Evolutionary conservation across 2,113 vertebrate genomes (phyloP).

Genomic region (Anoura caudifer): DNA sequence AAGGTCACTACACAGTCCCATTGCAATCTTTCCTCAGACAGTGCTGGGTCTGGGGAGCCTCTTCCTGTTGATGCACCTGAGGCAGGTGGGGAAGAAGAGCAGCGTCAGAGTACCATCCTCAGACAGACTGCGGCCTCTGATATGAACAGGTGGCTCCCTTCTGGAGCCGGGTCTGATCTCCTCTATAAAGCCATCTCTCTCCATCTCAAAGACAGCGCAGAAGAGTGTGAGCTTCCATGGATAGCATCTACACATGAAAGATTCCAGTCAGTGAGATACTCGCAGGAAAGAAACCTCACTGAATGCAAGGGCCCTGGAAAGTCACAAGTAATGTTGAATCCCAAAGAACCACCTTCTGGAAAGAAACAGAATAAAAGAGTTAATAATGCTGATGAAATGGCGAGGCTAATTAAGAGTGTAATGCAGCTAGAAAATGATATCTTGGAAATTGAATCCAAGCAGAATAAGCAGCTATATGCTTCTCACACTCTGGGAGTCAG

Average conservation of each 20-base stretch:
- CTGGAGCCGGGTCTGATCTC: background rate
- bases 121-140: background rate
- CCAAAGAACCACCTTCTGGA: background rate
- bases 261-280: constrained; percentile 22
- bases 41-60: constrained; percentile 42
- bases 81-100: constrained; percentile 6
- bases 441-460: constrained; percentile 73
- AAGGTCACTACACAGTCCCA: background rate
- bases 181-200: constrained; percentile 26
- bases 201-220: constrained; percentile 26
- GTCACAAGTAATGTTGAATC: constrained; percentile 31
- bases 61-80: constrained; percentile 59
- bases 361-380: constrained; percentile 47
- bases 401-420: constrained; percentile 57
- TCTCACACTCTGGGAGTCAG: background rate
- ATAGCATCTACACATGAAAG: background rate
- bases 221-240: constrained; percentile 10
- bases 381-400: constrained; percentile 63
- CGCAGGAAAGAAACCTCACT: constrained; percentile 39
- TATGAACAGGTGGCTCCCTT: constrained; percentile 34
- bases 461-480: constrained; percentile 50
- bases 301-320: constrained; percentile 14
- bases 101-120: background rate
- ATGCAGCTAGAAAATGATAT: constrained; percentile 67
- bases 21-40: background rate